Evolutionary conservation across 2,888 invertebrate species (phyloP).

Genomic region (Osmoderma eremita): DNA sequence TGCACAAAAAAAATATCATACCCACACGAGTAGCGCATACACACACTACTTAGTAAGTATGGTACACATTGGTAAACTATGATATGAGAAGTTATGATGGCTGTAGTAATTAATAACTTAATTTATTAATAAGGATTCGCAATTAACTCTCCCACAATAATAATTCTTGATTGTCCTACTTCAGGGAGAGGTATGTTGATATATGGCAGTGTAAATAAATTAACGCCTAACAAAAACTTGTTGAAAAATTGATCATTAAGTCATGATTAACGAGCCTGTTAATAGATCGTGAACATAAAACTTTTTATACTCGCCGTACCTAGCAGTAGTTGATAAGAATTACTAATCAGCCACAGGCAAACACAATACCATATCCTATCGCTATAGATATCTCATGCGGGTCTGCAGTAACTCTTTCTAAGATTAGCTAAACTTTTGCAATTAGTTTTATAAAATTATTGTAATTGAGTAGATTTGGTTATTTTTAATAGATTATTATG

Average conservation of each 20-base stretch:
- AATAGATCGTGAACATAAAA: neutral
- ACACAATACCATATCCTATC: no score
- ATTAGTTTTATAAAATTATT: no score
- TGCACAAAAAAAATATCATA: slow-evolving; percentile 15
- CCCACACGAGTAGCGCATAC: no score
- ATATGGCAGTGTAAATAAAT: slow-evolving; percentile 16
- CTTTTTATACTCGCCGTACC: no score
- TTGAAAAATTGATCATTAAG: slow-evolving; percentile 25
- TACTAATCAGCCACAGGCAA: no score
- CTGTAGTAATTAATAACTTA: slow-evolving; percentile 36
- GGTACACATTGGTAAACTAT: slow-evolving; percentile 7
- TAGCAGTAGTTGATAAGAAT: no score
- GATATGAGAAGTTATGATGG: slow-evolving; percentile 33
- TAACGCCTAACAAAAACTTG: slow-evolving; percentile 17
- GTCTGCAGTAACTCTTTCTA: no score
- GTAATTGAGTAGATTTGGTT: no score
- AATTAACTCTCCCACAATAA: slow-evolving; percentile 29
- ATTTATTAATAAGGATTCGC: slow-evolving; percentile 35
- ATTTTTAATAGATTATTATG: no score
- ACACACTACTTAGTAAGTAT: neutral
- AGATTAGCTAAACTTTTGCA: no score
- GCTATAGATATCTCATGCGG: no score
- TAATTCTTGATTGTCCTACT: slow-evolving; percentile 13
- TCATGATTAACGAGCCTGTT: slow-evolving; percentile 6
- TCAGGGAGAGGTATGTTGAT: neutral